These are phyloP conservation scores for Chorisops tibialis DNA, from an alignment of 2,888 invertebrate genomes.

Conservation along the genomic window DNA sequence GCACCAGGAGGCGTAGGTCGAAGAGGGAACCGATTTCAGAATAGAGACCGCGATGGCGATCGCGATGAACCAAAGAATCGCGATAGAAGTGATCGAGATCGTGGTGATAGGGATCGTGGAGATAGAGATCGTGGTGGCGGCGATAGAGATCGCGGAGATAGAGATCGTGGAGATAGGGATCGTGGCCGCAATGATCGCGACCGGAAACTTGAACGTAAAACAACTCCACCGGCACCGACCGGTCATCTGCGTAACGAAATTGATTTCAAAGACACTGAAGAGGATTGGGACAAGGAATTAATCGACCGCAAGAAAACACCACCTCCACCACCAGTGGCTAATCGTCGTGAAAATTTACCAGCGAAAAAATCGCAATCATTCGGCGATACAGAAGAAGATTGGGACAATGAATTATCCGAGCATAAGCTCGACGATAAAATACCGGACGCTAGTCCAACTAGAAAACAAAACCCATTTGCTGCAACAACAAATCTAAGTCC, in stretches of 20 bases:
- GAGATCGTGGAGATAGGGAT: constrained; percentile 13
- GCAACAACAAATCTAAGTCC: too few species aligned
- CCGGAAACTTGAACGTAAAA: neutral
- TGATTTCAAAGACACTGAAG: constrained; percentile 31
- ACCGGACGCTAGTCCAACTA: neutral
- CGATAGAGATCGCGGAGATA: constrained; percentile 32
- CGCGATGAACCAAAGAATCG: constrained; percentile 42
- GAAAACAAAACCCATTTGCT: too few species aligned
- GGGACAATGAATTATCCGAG: constrained; percentile 49
- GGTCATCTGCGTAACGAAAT: constrained; percentile 30
- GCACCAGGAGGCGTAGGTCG: constrained; percentile 36
- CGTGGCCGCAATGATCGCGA: constrained; percentile 31
- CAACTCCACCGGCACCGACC: constrained; percentile 3
- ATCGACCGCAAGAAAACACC: neutral
- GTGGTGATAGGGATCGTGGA: constrained; percentile 40
- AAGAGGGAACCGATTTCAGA: constrained; percentile 43
- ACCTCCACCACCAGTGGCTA: constrained; percentile 23
- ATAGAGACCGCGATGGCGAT: constrained; percentile 42
- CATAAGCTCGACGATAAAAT: constrained; percentile 32
- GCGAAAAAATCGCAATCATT: constrained; percentile 15
- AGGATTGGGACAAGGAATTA: constrained; percentile 33
- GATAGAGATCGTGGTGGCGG: constrained; percentile 39
- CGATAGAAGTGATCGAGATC: constrained; percentile 41
- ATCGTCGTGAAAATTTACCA: constrained; percentile 41
- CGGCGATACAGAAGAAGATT: constrained; percentile 48